Evolutionary conservation across 2,797 vertebrate genomes (phyloP), one percentile per base, ranked within the genome.

Genomic region (Ispidina lecontei): DNA sequence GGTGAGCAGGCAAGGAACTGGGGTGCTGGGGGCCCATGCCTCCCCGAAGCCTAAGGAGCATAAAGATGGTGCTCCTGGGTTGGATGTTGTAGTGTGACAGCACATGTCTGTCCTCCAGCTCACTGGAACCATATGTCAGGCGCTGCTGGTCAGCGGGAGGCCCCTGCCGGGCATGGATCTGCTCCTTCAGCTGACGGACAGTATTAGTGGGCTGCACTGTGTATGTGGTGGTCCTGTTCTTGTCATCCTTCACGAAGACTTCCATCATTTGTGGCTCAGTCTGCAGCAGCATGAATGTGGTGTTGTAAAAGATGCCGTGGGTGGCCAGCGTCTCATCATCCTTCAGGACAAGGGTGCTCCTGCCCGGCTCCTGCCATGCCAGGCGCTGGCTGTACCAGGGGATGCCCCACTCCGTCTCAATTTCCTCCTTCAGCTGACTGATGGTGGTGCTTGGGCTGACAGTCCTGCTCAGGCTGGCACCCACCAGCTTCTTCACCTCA

Each of bases 41-140:
- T 3, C 95, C 94, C 1, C 93, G 82, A 23, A 96, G 95, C 17
- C 16, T 25, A 72, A 95, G 79, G 20, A 80, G 67, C 94, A 96
- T 44, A 46, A 6, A 56, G 78, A 95, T 83, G 15, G 6, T 92
- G 75, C 43, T 69, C 43, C 6, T 54, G 79, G 78, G 89, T 67
- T 43, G 29, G 54, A 96, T 0, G 0, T 43, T 0, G 0, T 95
- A 96, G 59, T 95, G 29, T 0, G 8, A 69, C 76, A 95, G 82
- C 0, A 7, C 74, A 23, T 37, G 17, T 12, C 0, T 3, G 55
- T 95, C 67, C 35, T 93, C 65, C 82, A 95, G 46, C 39, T 77
- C 58, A 25, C 0, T 7, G 62, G 58, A 37, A 18, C 12, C 28
- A 0, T 83, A 89, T 0, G 55, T 91, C 43, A 96, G 75, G n/a